phyloP scores from a whole-genome alignment of 2,797 vertebrate species.

The Takifugu ocellatus region DNA sequence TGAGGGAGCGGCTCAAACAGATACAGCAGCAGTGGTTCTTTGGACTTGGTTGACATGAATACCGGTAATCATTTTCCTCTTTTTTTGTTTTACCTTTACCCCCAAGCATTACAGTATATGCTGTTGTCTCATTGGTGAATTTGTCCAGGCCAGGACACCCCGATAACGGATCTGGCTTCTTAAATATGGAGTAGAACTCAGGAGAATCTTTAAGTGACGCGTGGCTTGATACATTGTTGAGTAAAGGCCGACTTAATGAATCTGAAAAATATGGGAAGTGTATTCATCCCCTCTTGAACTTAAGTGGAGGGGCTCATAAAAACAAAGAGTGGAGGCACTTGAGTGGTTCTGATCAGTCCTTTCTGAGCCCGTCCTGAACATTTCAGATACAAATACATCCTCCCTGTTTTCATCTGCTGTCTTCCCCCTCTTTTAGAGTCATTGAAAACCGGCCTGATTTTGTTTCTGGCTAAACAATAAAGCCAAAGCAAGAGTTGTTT shows the following conservation, averaged over 20 bases:
- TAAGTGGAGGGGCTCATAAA: slow-evolving; percentile 35
- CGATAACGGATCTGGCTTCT: not conserved
- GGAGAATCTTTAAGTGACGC: no score
- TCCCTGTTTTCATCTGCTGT: slow-evolving; percentile 35
- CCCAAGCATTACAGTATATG: not conserved
- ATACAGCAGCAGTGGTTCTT: slow-evolving; percentile 3
- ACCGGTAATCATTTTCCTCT: slow-evolving; percentile 1
- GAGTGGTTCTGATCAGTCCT: slow-evolving; percentile 62
- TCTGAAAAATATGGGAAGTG: not conserved
- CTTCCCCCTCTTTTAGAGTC: slow-evolving; percentile 47
- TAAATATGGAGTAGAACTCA: no score
- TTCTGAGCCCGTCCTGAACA: slow-evolving; percentile 57
- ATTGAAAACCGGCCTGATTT: slow-evolving; percentile 31
- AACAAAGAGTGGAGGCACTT: slow-evolving; percentile 66
- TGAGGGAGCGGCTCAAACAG: slow-evolving; percentile 3
- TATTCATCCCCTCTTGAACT: slow-evolving; percentile 11
- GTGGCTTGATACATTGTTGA: slow-evolving; percentile 10
- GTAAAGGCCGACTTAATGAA: slow-evolving; percentile 20
- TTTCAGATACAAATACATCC: slow-evolving; percentile 61
- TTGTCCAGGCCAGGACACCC: not conserved
- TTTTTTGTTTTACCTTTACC: not conserved
- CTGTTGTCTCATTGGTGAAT: not conserved
- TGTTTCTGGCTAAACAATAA: no score
- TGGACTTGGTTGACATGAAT: slow-evolving; percentile 4
- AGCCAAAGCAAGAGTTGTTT: not conserved